Conservation (phyloP, 1,140 invertebrate genomes). For the Bombus sibiricus region DNA sequence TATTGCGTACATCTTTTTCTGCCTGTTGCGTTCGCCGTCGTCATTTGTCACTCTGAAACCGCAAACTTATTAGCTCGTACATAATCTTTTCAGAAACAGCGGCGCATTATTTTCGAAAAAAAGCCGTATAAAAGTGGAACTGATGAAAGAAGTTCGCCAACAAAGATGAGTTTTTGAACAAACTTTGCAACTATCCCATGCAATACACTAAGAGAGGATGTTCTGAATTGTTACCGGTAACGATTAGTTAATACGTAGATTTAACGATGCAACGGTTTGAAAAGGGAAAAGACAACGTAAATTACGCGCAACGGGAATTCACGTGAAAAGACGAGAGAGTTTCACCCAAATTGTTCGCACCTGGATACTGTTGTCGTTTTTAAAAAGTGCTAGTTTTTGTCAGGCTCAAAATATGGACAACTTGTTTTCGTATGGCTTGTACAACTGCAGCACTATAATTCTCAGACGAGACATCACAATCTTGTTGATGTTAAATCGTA, state of each 20-base stretch:
- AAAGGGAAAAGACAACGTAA: neutral
- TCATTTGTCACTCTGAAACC: neutral
- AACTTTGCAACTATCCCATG: neutral
- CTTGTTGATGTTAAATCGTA: slow-evolving; percentile 64
- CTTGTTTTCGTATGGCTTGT: slow-evolving; percentile 55
- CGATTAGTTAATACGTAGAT: neutral
- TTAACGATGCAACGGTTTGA: neutral
- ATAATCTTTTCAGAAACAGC: neutral
- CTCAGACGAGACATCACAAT: slow-evolving; percentile 62
- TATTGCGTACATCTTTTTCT: neutral
- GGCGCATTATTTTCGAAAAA: neutral
- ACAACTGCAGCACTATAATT: slow-evolving; percentile 72
- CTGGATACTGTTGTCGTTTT: neutral
- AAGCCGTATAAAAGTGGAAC: neutral
- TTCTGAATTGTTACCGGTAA: neutral
- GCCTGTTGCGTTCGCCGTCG: too few species aligned
- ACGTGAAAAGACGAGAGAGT: neutral
- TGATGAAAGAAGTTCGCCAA: neutral
- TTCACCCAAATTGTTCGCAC: neutral
- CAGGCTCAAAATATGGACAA: slow-evolving; percentile 64
- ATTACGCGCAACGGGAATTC: neutral
- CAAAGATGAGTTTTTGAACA: neutral
- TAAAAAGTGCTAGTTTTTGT: neutral
- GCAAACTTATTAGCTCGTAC: neutral
- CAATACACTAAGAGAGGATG: neutral